Base-by-base conservation (phyloP, 2,797 vertebrate genomes). In the Sternotherus odoratus region DNA sequence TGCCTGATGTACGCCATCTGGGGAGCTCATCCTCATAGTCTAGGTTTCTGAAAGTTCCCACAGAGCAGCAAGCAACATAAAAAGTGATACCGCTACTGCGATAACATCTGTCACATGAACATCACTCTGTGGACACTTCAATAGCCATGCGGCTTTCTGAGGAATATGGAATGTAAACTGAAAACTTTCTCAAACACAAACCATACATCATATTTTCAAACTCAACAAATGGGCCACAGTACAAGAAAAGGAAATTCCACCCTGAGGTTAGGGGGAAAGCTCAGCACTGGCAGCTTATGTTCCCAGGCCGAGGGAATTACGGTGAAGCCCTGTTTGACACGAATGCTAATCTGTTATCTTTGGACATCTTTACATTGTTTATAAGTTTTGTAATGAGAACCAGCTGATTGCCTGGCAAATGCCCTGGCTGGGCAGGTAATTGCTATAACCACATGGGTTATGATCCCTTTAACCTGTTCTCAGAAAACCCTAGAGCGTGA, bases 11-110 rank as follows among this genome's bases (percentile, higher is more conserved):
- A 48, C 26, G 17, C 39, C 39, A 26, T 12, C 39, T 43, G 69
- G 39, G 54, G 60, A n/a, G 33, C 16, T 63, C 60, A 33, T 10
- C 66, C 36, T 57, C 39, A 16, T 28, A 11, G 5, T 24, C 72
- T 1, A 39, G 39, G 75, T 30, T 50, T 50, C 0, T 79, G 66
- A 74, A 74, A 53, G 48, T 1, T 51, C 54, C 26, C 48, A 0
- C 0, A 24, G 72, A 63, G 2, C 8, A 17, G 72, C 21, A 2
- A 53, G 49, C 0, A 0, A 77, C n/a, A 49, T 30, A 17, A 72
- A 49, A 49, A 77, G 43, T 0, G 2, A 0, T 6, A 36, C 26
- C 0, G 4, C 63, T 75, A 33, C 84, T 74, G 79, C 0, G 2
- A 9, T 8, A 88, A 3, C 48, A 43, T 15, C 88, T 8, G 77